Evolutionary conservation across 1,140 invertebrate species (phyloP).

Genomic region (Trichonephila clavipes): DNA sequence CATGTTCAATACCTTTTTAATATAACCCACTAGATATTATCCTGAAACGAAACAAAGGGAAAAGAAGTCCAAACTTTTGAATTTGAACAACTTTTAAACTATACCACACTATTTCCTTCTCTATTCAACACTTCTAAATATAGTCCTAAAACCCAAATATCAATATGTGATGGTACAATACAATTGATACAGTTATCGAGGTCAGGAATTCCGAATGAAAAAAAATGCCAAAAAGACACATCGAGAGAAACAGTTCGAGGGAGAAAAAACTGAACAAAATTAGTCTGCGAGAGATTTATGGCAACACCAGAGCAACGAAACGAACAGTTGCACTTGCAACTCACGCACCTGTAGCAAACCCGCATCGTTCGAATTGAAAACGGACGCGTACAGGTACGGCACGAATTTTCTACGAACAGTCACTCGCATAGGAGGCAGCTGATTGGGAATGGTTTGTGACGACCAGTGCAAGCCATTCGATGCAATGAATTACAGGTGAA

Average conservation of each 20-base stretch:
- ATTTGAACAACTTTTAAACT: too few relatives aligned
- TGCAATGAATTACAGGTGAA: slow-evolving; percentile 23
- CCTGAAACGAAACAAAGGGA: too few relatives aligned
- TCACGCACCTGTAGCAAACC: slow-evolving; percentile 51
- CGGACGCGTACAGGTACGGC: slow-evolving; percentile 56
- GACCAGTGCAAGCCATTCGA: background rate
- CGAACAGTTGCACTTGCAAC: slow-evolving; percentile 36
- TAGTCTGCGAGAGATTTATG: slow-evolving; percentile 20
- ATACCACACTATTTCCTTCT: too few relatives aligned
- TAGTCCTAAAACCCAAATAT: background rate
- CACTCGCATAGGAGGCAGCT: background rate
- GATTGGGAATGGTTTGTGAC: background rate
- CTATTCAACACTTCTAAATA: background rate
- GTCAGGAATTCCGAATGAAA: background rate
- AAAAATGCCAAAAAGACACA: background rate
- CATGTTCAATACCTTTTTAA: too few relatives aligned
- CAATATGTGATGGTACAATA: background rate
- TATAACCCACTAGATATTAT: too few relatives aligned
- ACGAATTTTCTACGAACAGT: slow-evolving; percentile 22
- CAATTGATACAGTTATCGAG: background rate
- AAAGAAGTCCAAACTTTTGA: too few relatives aligned
- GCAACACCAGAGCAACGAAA: slow-evolving; percentile 27
- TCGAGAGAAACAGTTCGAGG: background rate
- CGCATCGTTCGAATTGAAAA: slow-evolving; percentile 5
- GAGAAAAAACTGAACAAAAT: background rate